phyloP scores from a whole-genome alignment of 2,888 invertebrate species.

The Cheilosia vernalis region DNA sequence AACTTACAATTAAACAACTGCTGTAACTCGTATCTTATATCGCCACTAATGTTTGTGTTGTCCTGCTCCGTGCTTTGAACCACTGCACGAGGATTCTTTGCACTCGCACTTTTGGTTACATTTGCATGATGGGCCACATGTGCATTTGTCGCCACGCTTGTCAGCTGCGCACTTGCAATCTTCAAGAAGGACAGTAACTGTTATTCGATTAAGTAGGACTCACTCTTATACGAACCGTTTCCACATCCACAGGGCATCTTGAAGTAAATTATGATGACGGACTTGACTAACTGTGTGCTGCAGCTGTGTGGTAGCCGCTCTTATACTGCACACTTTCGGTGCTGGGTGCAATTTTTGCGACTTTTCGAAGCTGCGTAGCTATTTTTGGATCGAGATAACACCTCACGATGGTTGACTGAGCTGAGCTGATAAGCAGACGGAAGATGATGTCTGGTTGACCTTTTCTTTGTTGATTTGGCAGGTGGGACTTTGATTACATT shows the following conservation, averaged over 20 bases:
- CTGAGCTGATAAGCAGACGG: constrained; percentile 3
- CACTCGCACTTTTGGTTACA: neutral
- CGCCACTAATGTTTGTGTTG: constrained; percentile 10
- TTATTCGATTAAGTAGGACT: neutral
- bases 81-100: constrained; percentile 10
- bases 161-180: constrained; percentile 32
- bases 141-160: constrained; percentile 23
- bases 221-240: neutral
- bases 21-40: neutral
- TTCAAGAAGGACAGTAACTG: neutral
- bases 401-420: neutral
- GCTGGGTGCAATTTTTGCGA: constrained; percentile 32
- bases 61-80: constrained; percentile 15
- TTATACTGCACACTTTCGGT: constrained; percentile 19
- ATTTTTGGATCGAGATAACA: neutral
- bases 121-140: constrained; percentile 25
- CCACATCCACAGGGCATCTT: constrained; percentile 38
- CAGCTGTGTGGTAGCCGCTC: neutral
- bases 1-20: no score
- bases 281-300: neutral
- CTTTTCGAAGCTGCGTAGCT: neutral
- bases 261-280: neutral
- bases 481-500: no score
- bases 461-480: neutral
- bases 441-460: neutral